Base-by-base conservation (phyloP, 2,797 vertebrate genomes). In the Lutjanus campechanus region DNA sequence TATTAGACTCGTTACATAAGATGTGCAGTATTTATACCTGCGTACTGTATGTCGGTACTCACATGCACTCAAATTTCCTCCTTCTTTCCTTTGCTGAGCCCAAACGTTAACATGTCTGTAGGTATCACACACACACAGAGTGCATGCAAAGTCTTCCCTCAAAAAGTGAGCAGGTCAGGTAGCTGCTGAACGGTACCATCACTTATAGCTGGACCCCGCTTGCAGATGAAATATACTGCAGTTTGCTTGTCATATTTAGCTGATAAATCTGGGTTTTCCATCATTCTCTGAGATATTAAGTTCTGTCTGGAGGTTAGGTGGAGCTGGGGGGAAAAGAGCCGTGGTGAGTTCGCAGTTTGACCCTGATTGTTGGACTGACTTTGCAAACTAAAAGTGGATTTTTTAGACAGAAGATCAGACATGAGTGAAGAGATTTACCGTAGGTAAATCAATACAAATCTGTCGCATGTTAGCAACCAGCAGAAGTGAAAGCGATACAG, bases 1-100 rank as follows among this genome's bases (percentile, higher is more conserved):
- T 55, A 55, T 69, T 19, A 9, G 17, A 46, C 36, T 16, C 2
- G 19, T 70, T 77, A 10, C 70, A 60, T 58, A 40, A 78, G 36
- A 47, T 29, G 13, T 19, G 51, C 40, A 19, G 60, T n/a, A 12
- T 16, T n/a, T 49, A 8, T 11, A 46, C 20, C n/a, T 65, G n/a
- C 25, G 11, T 20, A 17, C 47, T 66, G 54, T 4, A 1, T n/a
- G 13, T 47, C 29, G 16, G 68, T 20, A 69, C 15, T 25, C 25
- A 25, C 25, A 25, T 25, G 25, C 3, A 3, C 25, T 25, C 25
- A 25, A 3, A 25, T 25, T 66, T 46, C 9, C 2, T 5, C 3
- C 16, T 20, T 53, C 7, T 29, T 51, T 53, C 16, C 16, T 56
- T 40, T 20, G 8, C 12, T 51, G 54, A 22, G 25, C 6, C 15